Evolutionary conservation across 1,140 invertebrate genomes (phyloP).

Genomic region (Musca vetustissima): DNA sequence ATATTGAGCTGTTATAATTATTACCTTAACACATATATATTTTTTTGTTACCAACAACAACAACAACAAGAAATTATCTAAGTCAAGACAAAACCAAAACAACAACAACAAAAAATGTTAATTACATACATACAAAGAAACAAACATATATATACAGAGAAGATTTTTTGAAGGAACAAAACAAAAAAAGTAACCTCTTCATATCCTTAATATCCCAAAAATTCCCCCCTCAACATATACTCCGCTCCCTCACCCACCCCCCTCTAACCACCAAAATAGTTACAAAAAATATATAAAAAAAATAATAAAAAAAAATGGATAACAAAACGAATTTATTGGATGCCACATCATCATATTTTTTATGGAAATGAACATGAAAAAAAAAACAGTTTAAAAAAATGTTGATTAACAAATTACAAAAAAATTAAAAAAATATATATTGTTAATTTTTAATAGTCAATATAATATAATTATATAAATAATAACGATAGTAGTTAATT

Average conservation of each 20-base stretch:
- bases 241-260: background rate
- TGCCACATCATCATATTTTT: slow-evolving; percentile 55
- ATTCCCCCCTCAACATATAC: background rate
- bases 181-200: too few relatives aligned
- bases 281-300: slow-evolving; percentile 22
- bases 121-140: slow-evolving; percentile 31
- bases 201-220: background rate
- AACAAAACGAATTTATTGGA: slow-evolving; percentile 57
- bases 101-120: too few relatives aligned
- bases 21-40: background rate
- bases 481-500: slow-evolving; percentile 14
- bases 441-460: slow-evolving; percentile 22
- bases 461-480: too few relatives aligned
- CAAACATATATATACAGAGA: slow-evolving; percentile 4
- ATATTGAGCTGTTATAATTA: slow-evolving; percentile 11
- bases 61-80: slow-evolving; percentile 25
- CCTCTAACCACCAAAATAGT: slow-evolving; percentile 16
- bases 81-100: slow-evolving; percentile 24
- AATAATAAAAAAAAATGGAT: slow-evolving; percentile 32
- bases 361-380: slow-evolving; percentile 26
- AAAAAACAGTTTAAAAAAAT: slow-evolving; percentile 24
- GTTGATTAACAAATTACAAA: slow-evolving; percentile 20
- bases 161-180: slow-evolving; percentile 14
- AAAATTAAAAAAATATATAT: slow-evolving; percentile 20
- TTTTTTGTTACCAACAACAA: slow-evolving; percentile 29